Percentiles rank a stretch among this genome's conserved stretches.
Evolutionary conservation across 2,113 vertebrate species (phyloP).

Genomic region (Tyto alba): DNA sequence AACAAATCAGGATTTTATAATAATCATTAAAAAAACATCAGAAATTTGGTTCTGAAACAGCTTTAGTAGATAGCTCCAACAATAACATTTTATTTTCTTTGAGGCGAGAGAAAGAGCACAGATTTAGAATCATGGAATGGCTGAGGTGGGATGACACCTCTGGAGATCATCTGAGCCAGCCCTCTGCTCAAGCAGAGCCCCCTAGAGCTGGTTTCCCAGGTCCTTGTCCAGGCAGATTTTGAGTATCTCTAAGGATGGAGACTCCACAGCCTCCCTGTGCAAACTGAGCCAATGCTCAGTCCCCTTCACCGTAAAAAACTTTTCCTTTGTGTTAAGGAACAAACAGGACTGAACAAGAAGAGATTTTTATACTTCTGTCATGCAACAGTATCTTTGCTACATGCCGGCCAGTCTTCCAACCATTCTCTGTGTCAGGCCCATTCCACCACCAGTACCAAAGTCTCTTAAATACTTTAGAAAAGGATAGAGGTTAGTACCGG

Average conservation of each 20-base stretch:
- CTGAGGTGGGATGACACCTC: neutral
- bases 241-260: neutral
- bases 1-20: neutral
- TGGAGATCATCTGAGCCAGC: neutral
- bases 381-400: neutral
- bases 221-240: neutral
- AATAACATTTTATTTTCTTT: neutral
- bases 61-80: neutral
- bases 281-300: neutral
- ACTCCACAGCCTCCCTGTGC: neutral
- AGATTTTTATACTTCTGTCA: neutral
- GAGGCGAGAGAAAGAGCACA: neutral
- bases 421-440: neutral
- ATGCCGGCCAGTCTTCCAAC: neutral
- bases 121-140: neutral
- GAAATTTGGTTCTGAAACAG: neutral
- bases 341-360: neutral
- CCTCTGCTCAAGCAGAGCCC: neutral
- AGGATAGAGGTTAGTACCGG: neutral
- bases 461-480: neutral
- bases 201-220: neutral
- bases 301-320: neutral
- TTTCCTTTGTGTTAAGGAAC: neutral
- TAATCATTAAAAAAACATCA: neutral
- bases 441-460: neutral